Evolutionary conservation across 1,140 invertebrate species (phyloP).

Genomic region (Ceratosolen fusciceps): DNA sequence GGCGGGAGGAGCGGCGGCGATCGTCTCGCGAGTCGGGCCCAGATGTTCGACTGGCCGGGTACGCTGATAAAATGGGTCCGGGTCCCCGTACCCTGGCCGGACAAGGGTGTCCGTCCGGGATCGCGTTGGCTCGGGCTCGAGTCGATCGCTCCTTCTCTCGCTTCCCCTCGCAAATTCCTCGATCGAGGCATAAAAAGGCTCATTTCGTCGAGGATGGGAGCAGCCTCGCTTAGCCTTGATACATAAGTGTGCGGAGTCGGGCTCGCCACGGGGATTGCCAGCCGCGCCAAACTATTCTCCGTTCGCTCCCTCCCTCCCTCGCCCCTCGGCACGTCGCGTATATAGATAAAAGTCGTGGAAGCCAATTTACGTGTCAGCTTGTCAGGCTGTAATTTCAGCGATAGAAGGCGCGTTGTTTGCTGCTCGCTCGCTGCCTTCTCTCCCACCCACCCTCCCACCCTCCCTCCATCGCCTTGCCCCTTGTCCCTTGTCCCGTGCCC

Average conservation of each 20-base stretch:
- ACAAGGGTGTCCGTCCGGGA: background rate
- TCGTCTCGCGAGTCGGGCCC: too few species aligned
- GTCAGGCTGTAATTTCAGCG: slow-evolving; percentile 68
- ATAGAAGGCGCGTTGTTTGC: slow-evolving; percentile 55
- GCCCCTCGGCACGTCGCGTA: slow-evolving; percentile 47
- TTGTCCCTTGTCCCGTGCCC: background rate
- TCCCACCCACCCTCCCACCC: too few species aligned
- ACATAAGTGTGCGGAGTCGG: background rate
- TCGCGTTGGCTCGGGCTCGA: background rate
- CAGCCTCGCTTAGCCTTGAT: slow-evolving; percentile 1
- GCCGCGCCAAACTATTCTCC: slow-evolving; percentile 2
- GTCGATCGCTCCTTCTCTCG: too few species aligned
- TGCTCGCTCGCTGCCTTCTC: background rate
- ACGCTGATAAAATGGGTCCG: background rate
- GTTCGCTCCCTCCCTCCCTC: slow-evolving; percentile 28
- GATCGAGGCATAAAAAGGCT: slow-evolving; percentile 14
- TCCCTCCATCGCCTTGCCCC: too few species aligned
- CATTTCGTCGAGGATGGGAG: background rate
- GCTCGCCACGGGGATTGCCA: background rate
- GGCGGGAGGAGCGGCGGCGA: background rate
- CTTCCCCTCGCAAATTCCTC: slow-evolving; percentile 4
- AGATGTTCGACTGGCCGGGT: background rate
- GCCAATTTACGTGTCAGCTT: slow-evolving; percentile 68
- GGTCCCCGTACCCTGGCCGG: background rate
- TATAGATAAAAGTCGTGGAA: slow-evolving; percentile 62